These are phyloP conservation scores for Metellina segmentata DNA, from an alignment of 2,888 invertebrate species.

Conservation along the genomic window DNA sequence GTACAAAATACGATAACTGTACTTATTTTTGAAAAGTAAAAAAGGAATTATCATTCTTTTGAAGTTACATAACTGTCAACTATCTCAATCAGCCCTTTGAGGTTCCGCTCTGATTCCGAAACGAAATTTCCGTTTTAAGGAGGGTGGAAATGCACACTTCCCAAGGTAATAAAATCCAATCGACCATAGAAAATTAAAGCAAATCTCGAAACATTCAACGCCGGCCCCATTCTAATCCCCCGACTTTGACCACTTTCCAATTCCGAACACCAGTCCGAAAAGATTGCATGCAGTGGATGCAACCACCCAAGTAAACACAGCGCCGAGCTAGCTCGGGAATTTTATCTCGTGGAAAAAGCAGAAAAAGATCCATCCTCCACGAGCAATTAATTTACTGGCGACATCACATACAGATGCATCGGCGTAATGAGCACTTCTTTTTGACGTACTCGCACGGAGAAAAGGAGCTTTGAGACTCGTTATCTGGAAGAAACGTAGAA, in stretches of 20 bases:
- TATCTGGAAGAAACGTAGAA: neutral
- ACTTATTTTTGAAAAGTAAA: too few relatives aligned
- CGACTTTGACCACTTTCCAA: neutral
- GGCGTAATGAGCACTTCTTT: neutral
- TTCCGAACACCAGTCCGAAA: neutral
- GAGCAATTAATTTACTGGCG: conserved; percentile 1
- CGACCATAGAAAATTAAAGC: neutral
- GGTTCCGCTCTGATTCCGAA: neutral
- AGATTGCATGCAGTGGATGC: neutral
- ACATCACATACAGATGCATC: neutral
- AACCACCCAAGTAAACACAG: neutral
- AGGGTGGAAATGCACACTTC: neutral
- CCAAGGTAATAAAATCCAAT: neutral
- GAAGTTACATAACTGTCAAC: too few relatives aligned
- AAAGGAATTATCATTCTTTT: too few relatives aligned
- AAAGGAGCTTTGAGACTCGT: neutral
- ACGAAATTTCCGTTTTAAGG: neutral
- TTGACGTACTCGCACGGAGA: neutral
- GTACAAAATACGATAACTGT: too few relatives aligned
- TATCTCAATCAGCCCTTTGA: neutral
- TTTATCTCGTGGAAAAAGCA: neutral
- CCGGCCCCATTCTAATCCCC: neutral
- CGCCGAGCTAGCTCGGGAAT: neutral
- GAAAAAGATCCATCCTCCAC: neutral
- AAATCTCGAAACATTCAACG: neutral